Conservation (phyloP, 2,797 vertebrate genomes). For the Aplochiton taeniatus region DNA sequence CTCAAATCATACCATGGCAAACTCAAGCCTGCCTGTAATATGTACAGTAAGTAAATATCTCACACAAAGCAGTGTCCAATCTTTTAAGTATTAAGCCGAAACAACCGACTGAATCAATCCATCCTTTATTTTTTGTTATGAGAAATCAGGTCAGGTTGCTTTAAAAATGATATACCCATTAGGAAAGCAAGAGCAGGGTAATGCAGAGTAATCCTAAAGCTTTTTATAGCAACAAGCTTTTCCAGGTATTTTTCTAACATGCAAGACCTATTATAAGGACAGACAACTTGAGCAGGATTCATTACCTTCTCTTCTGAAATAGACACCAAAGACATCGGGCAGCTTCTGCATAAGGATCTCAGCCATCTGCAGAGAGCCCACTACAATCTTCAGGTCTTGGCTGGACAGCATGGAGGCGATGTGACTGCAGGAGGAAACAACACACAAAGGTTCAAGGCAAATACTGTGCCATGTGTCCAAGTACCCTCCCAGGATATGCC, state of each 20-base stretch:
- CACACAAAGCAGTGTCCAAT: too few relatives aligned
- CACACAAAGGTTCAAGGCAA: not conserved
- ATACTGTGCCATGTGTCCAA: not conserved
- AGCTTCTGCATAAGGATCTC: constrained; percentile 99
- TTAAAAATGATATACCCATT: not conserved
- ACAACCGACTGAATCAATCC: too few relatives aligned
- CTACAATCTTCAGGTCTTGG: constrained; percentile 99
- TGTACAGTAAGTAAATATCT: too few relatives aligned
- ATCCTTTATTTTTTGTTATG: too few relatives aligned
- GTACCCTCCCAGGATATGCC: not conserved
- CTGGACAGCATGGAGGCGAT: constrained; percentile 99
- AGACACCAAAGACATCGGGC: constrained; percentile 98
- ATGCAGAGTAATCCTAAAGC: too few relatives aligned
- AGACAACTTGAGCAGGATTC: not conserved
- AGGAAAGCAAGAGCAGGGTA: too few relatives aligned
- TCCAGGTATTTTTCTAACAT: not conserved
- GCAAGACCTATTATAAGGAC: not conserved
- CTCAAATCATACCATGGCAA: too few relatives aligned
- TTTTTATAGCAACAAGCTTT: not conserved
- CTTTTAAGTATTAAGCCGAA: too few relatives aligned
- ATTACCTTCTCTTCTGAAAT: constrained; percentile 99
- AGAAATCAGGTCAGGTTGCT: too few relatives aligned
- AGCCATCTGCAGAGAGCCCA: constrained; percentile 98
- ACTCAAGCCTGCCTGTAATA: too few relatives aligned
- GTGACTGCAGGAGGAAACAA: constrained; percentile 82